Conservation (phyloP, 2,888 invertebrate genomes). For the Dolichomitus sp. region DNA sequence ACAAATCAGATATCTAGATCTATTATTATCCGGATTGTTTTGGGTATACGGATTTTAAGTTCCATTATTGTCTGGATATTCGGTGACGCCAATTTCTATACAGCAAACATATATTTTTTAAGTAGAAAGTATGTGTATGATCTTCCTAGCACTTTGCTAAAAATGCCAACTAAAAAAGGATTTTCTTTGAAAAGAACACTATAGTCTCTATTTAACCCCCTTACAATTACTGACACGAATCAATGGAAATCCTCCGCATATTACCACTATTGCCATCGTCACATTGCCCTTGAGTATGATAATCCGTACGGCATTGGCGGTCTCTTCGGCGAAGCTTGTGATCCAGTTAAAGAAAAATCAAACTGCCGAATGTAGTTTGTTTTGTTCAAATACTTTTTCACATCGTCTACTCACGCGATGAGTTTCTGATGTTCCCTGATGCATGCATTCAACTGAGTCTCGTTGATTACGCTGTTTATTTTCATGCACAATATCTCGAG, state of each 20-base stretch:
- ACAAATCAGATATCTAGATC: too few species aligned
- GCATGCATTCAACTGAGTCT: constrained; percentile 67
- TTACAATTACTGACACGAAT: constrained; percentile 73
- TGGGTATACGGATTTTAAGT: too few species aligned
- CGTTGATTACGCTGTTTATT: constrained; percentile 53
- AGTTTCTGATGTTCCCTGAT: constrained; percentile 73
- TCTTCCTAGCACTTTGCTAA: too few species aligned
- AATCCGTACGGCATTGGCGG: constrained; percentile 67
- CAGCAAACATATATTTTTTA: too few species aligned
- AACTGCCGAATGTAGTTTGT: neutral
- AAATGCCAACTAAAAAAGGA: too few species aligned
- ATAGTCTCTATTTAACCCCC: neutral
- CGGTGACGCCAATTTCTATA: too few species aligned
- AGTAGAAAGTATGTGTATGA: too few species aligned
- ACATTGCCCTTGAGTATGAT: constrained; percentile 78
- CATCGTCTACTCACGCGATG: constrained; percentile 68
- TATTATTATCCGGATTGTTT: too few species aligned
- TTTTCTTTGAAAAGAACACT: neutral
- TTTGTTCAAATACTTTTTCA: neutral
- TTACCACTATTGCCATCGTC: constrained; percentile 75
- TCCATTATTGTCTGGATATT: too few species aligned
- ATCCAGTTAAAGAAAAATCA: neutral
- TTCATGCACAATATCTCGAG: constrained; percentile 74
- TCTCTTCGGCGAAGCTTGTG: constrained; percentile 72
- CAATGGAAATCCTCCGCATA: constrained; percentile 77